These are phyloP conservation scores for Lutjanus erythropterus DNA, from an alignment of 2,113 vertebrate genomes.

Conservation along the genomic window DNA sequence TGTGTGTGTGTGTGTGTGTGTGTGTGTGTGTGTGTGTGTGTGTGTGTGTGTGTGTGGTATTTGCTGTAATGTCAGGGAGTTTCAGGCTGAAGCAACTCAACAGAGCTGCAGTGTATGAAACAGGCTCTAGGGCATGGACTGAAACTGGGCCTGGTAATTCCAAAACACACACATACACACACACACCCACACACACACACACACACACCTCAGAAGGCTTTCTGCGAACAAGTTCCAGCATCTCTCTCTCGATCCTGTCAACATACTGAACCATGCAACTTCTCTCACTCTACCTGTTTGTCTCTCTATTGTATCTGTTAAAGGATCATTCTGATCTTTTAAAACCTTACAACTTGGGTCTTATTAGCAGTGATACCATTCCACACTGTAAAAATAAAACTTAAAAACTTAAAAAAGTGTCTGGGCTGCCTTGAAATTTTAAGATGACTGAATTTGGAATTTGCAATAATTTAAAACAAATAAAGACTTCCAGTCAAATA, in stretches of 20 bases:
- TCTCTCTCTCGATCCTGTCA: slow-evolving; percentile 74
- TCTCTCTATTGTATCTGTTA: background rate
- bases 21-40: slow-evolving; percentile 17
- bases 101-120: slow-evolving; percentile 74
- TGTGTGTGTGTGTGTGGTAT: slow-evolving; percentile 24
- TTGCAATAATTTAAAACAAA: no score
- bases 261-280: slow-evolving; percentile 67
- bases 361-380: background rate
- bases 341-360: background rate
- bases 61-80: slow-evolving; percentile 70
- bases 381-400: no score
- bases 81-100: slow-evolving; percentile 79
- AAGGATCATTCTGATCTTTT: background rate
- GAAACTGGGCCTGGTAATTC: slow-evolving; percentile 76
- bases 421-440: no score
- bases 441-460: no score
- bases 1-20: slow-evolving; percentile 34
- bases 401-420: no score
- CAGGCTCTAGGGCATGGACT: slow-evolving; percentile 77
- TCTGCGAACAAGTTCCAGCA: slow-evolving; percentile 83
- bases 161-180: slow-evolving; percentile 56
- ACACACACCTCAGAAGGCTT: slow-evolving; percentile 55
- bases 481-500: no score
- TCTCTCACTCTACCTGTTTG: slow-evolving; percentile 66
- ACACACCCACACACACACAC: slow-evolving; percentile 42